Conservation (phyloP, 2,113 vertebrate species). For the Pangasianodon hypophthalmus region DNA sequence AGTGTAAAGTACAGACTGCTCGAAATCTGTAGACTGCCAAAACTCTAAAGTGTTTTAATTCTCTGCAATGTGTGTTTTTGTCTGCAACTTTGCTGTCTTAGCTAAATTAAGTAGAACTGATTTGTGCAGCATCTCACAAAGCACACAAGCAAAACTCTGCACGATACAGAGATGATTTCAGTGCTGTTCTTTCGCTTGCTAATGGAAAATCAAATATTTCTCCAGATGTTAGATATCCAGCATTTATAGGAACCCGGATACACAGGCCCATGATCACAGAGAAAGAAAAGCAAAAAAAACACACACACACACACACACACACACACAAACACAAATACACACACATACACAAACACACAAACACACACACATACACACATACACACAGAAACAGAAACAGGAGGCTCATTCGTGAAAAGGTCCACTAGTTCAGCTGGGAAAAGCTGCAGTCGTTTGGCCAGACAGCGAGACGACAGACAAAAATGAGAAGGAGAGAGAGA, state of each 20-base stretch:
- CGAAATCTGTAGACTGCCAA: not conserved
- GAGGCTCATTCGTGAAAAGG: conserved; percentile 38
- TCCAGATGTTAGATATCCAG: not conserved
- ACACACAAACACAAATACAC: no score
- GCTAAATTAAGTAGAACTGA: not conserved
- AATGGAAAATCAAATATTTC: not conserved
- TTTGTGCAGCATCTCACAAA: not conserved
- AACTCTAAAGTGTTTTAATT: not conserved
- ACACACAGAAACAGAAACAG: conserved; percentile 40
- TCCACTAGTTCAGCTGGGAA: conserved; percentile 47
- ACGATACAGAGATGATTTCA: not conserved
- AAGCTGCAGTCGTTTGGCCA: conserved; percentile 48
- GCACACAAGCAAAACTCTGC: not conserved
- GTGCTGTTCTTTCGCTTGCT: not conserved
- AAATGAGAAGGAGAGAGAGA: conserved; percentile 42
- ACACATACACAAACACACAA: not conserved
- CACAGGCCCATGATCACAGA: not conserved
- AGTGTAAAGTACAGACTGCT: not conserved
- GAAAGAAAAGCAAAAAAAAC: not conserved
- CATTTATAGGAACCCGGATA: not conserved
- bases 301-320: not conserved
- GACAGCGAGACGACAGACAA: conserved; percentile 55
- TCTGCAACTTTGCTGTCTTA: not conserved
- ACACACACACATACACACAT: conserved; percentile 11
- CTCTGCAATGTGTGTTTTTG: not conserved